Conservation (phyloP, 2,797 vertebrate genomes). For the Eremophila alpestris region DNA sequence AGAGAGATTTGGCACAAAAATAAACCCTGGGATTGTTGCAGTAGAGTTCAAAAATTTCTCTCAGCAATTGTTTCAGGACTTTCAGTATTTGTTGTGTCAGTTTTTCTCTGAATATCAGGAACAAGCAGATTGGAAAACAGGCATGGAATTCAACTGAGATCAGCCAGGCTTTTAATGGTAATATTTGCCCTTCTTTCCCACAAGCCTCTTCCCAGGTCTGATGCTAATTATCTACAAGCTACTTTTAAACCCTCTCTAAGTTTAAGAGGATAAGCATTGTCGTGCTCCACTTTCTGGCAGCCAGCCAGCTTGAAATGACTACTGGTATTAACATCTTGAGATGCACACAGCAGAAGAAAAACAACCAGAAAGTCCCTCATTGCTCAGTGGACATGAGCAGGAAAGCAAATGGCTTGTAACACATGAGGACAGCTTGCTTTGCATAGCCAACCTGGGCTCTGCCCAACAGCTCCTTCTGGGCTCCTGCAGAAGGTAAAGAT, state of each 20-base stretch:
- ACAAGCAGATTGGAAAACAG: neutral
- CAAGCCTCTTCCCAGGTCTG: neutral
- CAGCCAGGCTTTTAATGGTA: neutral
- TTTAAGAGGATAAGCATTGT: conserved; percentile 42
- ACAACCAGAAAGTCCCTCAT: conserved; percentile 13
- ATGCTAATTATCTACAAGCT: conserved; percentile 7
- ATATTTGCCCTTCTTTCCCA: neutral
- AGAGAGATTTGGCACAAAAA: neutral
- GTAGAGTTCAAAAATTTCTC: neutral
- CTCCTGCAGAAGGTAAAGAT: neutral
- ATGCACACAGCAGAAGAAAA: conserved; percentile 13
- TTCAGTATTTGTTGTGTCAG: neutral
- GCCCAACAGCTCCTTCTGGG: neutral
- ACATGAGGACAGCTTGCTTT: neutral
- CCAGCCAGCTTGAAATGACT: conserved; percentile 44
- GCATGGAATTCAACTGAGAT: neutral
- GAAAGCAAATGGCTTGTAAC: neutral
- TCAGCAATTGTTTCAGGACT: neutral
- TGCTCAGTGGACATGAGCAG: neutral
- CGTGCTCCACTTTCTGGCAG: conserved; percentile 1
- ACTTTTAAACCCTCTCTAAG: conserved; percentile 17
- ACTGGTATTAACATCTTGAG: conserved; percentile 6
- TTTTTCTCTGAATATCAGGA: neutral
- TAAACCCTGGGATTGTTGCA: neutral
- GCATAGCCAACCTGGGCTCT: neutral